Evolutionary conservation across 2,797 vertebrate species (phyloP), one percentile per base, ranked within the genome.

Genomic region (Sarcophilus harrisii): DNA sequence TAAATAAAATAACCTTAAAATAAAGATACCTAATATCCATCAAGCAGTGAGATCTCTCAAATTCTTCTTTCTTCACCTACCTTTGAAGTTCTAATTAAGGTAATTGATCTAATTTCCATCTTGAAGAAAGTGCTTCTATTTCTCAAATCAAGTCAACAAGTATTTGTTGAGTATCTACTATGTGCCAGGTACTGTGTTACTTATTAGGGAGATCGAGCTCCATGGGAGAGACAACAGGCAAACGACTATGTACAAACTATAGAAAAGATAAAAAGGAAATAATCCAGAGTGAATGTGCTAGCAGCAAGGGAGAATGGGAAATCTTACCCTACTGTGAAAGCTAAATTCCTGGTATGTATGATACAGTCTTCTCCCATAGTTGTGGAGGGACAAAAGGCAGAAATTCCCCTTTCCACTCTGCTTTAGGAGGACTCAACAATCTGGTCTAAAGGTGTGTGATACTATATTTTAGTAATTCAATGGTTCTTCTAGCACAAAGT

Each of bases 1-100:
- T 91, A 92, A 93, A 29, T 60, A 93, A 28, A 90, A 11, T 91
- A 91, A 94, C 93, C 54, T 94, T 96, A 45, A 66, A 66, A 66
- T 24, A 81, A 32, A 66, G 49, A 92, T 92, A 96, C 49, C 52
- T 95, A 90, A 5, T 93, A 94, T 29, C 73, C 27, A 92, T 91
- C 29, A 18, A 94, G 95, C 94, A 95, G 90, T 91, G 30, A 57
- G 81, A 92, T 27, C 57, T 91, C 27, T 73, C 91, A 49, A 91
- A 27, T 14, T 10, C 89, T 27, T 90, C 32, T 94, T 93, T 49
- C 28, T 60, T 73, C 30, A 21, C 96, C 55, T 92, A 24, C 45
- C 29, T 89, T 94, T 32, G 45, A 14, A 54, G 3, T 91, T 0
- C 90, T 59, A 57, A 18, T 45, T 91, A 93, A n/a, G 91, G n/a